These are phyloP conservation scores for Rhynchonycteris naso DNA, from an alignment of 2,797 vertebrate species.

Conservation along the genomic window DNA sequence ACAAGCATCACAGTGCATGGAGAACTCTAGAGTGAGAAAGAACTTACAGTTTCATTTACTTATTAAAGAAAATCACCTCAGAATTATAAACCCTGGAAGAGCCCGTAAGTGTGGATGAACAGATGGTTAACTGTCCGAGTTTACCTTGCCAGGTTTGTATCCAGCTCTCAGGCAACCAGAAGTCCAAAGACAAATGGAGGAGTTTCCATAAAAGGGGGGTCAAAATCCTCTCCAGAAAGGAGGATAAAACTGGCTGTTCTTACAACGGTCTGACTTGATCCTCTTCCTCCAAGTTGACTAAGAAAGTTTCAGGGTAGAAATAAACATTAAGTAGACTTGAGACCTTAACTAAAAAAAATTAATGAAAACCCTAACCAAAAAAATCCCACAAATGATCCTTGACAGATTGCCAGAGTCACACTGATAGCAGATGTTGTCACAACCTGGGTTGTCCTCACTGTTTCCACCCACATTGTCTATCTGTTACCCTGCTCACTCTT, in stretches of 20 bases:
- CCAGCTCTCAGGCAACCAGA: background rate
- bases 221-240: background rate
- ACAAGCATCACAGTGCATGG: background rate
- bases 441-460: fast-evolving
- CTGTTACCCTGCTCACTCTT: background rate
- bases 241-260: background rate
- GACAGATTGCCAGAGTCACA: background rate
- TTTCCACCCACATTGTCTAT: fast-evolving
- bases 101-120: background rate
- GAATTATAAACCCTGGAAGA: background rate
- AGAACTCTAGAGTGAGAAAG: background rate
- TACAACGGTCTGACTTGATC: background rate
- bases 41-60: background rate
- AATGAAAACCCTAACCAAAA: background rate
- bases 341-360: slow-evolving; percentile 27
- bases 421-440: background rate
- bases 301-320: background rate
- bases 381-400: background rate
- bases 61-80: background rate
- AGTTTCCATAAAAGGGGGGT: background rate
- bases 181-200: background rate
- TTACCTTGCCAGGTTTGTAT: background rate
- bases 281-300: background rate
- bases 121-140: background rate
- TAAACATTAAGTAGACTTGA: background rate